These are phyloP conservation scores for Polyodon spathula DNA, from an alignment of 2,113 vertebrate genomes.

Conservation along the genomic window DNA sequence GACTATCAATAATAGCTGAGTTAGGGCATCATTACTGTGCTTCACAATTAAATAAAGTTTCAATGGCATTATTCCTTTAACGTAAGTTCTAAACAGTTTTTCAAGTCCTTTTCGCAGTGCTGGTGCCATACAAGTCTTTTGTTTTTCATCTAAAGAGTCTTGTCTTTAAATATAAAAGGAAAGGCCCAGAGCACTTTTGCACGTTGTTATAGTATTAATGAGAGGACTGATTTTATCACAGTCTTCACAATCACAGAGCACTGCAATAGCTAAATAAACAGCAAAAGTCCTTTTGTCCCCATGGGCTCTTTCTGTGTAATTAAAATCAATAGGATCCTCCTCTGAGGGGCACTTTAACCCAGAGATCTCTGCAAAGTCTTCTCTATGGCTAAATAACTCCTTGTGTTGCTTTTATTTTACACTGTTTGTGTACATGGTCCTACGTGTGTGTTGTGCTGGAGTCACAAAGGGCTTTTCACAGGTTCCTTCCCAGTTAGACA, in stretches of 20 bases:
- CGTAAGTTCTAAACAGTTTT: neutral
- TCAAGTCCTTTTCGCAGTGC: neutral
- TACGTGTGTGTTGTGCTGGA: conserved; percentile 7
- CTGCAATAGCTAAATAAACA: conserved; percentile 80
- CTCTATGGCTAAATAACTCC: conserved; percentile 26
- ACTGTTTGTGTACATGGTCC: neutral
- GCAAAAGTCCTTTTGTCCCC: conserved; percentile 82
- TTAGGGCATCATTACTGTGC: too few relatives aligned
- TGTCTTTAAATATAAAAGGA: conserved; percentile 55
- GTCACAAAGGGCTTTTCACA: conserved; percentile 16
- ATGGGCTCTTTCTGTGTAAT: conserved; percentile 90
- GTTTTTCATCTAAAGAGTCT: conserved; percentile 12
- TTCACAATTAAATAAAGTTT: conserved; percentile 9
- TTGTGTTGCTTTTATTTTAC: conserved; percentile 19
- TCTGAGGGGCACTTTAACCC: conserved; percentile 71
- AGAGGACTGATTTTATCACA: conserved; percentile 86
- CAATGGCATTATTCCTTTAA: neutral
- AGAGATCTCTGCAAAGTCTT: conserved; percentile 34
- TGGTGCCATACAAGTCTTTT: conserved; percentile 3
- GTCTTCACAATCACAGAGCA: conserved; percentile 75
- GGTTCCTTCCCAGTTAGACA: neutral
- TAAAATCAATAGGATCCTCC: conserved; percentile 99
- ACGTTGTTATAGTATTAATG: conserved; percentile 89
- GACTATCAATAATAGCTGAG: too few relatives aligned
- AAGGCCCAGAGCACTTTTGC: conserved; percentile 65